phyloP scores from a whole-genome alignment of 2,113 vertebrate genomes.

The Pachyramphus minor region DNA sequence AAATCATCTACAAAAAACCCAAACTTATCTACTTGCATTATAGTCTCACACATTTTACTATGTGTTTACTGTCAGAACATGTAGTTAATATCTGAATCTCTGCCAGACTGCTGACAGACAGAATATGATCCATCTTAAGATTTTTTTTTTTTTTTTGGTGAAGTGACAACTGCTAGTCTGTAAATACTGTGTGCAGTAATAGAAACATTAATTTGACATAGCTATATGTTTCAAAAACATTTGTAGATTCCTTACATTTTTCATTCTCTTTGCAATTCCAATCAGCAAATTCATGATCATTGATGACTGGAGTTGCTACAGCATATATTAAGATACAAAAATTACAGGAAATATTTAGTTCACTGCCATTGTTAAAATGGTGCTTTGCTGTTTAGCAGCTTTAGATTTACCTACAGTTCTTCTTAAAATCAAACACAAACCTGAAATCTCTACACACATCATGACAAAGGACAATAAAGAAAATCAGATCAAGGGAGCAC shows the following conservation, averaged over 20 bases:
- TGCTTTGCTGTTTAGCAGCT: neutral
- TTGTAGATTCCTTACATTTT: neutral
- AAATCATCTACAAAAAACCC: conserved; percentile 36
- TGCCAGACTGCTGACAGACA: conserved; percentile 45
- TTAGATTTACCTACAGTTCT: neutral
- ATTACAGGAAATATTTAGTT: neutral
- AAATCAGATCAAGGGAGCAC: neutral
- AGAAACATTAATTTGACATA: conserved; percentile 33
- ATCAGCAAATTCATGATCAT: neutral
- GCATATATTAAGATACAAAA: neutral
- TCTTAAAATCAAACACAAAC: conserved; percentile 11
- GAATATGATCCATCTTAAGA: conserved; percentile 30
- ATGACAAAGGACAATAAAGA: neutral
- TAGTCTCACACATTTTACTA: conserved; percentile 41
- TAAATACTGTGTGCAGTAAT: conserved; percentile 33
- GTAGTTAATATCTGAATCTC: conserved; percentile 52
- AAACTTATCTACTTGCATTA: conserved; percentile 37
- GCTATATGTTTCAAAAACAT: neutral
- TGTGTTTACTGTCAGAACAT: conserved; percentile 49
- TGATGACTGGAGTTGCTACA: neutral
- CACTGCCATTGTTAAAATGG: neutral
- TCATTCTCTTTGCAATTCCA: conserved; percentile 13
- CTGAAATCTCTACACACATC: neutral
- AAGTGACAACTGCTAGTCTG: conserved; percentile 32
- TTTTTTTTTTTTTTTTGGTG: neutral